Evolutionary conservation across 2,113 vertebrate genomes (phyloP).

Genomic region (Sprattus sprattus): DNA sequence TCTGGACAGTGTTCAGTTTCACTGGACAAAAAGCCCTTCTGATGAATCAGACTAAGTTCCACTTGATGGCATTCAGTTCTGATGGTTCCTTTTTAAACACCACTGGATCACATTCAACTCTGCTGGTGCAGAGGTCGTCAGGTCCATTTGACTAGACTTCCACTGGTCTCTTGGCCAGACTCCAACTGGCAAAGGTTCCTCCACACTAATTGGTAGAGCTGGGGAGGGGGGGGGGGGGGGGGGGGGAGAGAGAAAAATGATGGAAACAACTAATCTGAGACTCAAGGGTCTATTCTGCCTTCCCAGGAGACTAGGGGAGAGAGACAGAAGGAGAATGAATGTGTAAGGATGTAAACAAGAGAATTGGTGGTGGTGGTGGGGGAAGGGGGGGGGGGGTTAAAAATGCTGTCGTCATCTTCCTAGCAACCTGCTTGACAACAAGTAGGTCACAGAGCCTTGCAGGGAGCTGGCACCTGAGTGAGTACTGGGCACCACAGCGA

Average conservation of each 20-base stretch:
- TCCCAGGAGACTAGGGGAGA: neutral
- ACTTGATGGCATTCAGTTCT: neutral
- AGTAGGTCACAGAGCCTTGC: slow-evolving; percentile 19
- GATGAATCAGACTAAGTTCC: neutral
- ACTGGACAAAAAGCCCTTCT: neutral
- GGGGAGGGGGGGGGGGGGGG: neutral
- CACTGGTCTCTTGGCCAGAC: neutral
- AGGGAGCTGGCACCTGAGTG: slow-evolving; percentile 8
- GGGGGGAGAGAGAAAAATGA: neutral
- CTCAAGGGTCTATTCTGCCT: neutral
- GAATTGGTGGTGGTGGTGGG: neutral
- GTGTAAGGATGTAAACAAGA: slow-evolving; percentile 24
- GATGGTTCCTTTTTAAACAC: neutral
- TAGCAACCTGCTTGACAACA: slow-evolving; percentile 37
- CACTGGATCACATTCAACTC: neutral
- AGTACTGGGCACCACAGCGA: neutral
- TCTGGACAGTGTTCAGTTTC: too few species aligned
- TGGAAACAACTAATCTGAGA: neutral
- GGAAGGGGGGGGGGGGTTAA: slow-evolving; percentile 9
- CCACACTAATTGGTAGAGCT: neutral
- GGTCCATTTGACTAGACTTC: neutral
- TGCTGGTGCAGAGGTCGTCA: neutral
- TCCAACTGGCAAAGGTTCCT: neutral
- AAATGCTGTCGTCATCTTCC: slow-evolving; percentile 25
- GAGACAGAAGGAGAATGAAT: neutral